These are phyloP conservation scores for Drosophila pseudoobscura DNA, from an alignment of 1,140 invertebrate genomes.

Conservation along the genomic window DNA sequence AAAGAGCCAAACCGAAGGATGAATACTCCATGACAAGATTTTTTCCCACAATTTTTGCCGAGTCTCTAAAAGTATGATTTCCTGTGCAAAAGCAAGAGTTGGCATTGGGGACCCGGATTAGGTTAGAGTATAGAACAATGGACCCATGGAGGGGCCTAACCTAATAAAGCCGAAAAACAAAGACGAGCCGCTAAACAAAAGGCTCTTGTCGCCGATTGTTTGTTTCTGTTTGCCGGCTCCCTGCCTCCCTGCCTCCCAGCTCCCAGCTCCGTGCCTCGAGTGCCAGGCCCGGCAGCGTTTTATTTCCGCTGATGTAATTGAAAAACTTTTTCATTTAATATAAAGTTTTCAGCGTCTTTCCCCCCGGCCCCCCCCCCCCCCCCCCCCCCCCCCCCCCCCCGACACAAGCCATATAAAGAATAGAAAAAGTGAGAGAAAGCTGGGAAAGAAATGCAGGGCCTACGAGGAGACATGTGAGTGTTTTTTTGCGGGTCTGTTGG, in stretches of 20 bases:
- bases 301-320: constrained; percentile 83
- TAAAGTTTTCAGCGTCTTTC: constrained; percentile 80
- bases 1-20: constrained; percentile 5
- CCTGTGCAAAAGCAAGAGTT: no score
- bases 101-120: background rate
- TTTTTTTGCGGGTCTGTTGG: constrained; percentile 26
- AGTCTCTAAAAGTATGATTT: background rate
- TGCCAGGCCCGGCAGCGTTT: constrained; percentile 80
- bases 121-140: constrained; percentile 29
- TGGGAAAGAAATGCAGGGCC: constrained; percentile 53
- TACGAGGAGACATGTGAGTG: constrained; percentile 52
- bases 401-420: no score
- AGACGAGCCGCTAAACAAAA: constrained; percentile 72
- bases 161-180: constrained; percentile 81
- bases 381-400: background rate
- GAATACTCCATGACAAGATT: constrained; percentile 3
- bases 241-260: background rate
- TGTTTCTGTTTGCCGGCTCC: constrained; percentile 20
- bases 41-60: background rate
- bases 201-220: constrained; percentile 48
- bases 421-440: constrained; percentile 38
- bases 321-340: constrained; percentile 83
- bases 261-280: constrained; percentile 66
- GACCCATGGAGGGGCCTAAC: constrained; percentile 57
- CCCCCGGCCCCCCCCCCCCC: constrained; percentile 3